Evolutionary conservation across 2,113 vertebrate species (phyloP).

Genomic region (Megalops atlanticus): DNA sequence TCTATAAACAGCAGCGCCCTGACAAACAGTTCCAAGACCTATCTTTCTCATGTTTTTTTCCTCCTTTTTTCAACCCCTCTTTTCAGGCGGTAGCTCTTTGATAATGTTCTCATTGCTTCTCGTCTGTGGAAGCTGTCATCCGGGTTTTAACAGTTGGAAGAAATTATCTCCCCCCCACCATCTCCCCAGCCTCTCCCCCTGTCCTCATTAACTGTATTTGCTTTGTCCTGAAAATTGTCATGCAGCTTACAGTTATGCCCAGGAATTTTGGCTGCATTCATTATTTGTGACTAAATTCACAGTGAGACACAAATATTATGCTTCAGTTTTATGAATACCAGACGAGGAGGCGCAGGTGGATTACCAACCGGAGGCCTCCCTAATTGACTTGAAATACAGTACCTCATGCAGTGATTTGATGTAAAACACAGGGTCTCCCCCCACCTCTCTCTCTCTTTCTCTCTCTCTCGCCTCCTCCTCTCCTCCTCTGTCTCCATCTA

Average conservation of each 20-base stretch:
- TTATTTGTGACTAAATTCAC: background rate
- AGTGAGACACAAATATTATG: background rate
- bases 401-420: background rate
- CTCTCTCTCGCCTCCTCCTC: background rate
- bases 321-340: background rate
- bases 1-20: conserved; percentile 11
- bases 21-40: background rate
- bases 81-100: conserved; percentile 11
- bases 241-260: background rate
- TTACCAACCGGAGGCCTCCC: background rate
- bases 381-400: background rate
- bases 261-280: background rate
- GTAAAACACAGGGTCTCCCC: background rate
- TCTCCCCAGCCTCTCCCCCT: background rate
- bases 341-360: background rate
- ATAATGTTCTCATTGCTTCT: conserved; percentile 27
- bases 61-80: background rate
- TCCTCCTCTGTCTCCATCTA: conserved; percentile 12
- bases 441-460: background rate
- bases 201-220: background rate
- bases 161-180: background rate
- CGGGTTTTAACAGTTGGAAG: conserved; percentile 16
- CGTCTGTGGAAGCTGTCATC: conserved; percentile 29
- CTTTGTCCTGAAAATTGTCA: background rate
- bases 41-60: conserved; percentile 12